A percentile compares a stretch with the other conserved stretches of the same genome.
These are phyloP conservation scores for Dicaeum eximium DNA, from an alignment of 2,113 vertebrate genomes.

Conservation along the genomic window DNA sequence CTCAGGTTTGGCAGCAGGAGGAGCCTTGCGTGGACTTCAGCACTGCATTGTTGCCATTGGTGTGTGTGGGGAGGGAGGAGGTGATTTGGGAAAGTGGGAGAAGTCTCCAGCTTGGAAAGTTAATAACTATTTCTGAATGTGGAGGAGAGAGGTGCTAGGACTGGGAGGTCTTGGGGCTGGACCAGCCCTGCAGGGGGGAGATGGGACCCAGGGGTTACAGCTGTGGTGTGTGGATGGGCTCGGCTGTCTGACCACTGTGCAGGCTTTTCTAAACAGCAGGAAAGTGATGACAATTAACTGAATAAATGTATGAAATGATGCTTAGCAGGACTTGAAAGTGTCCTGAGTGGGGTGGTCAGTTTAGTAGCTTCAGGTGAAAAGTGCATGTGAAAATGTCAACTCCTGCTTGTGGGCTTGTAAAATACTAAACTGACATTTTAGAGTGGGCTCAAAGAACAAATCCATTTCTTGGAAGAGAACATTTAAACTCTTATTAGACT, in stretches of 20 bases:
- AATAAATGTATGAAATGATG: not conserved
- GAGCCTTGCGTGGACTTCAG: not conserved
- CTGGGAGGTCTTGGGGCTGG: not conserved
- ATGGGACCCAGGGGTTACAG: accelerated
- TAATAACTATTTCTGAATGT: not conserved
- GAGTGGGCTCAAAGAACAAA: not conserved
- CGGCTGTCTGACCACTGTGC: not conserved
- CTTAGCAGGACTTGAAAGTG: not conserved
- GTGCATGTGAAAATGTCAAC: not conserved
- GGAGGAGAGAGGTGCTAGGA: not conserved
- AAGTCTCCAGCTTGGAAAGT: not conserved
- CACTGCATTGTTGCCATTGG: accelerated
- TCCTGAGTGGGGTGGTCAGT: not conserved
- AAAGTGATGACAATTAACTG: not conserved
- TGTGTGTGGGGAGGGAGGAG: not conserved
- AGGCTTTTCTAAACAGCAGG: not conserved
- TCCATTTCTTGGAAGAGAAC: not conserved
- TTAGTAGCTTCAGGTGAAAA: not conserved
- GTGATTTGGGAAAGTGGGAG: accelerated
- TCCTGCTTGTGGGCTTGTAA: not conserved
- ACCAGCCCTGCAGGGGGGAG: not conserved
- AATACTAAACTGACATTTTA: not conserved
- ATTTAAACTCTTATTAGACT: not conserved
- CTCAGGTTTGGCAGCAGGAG: not conserved
- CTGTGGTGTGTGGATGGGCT: not conserved